These are phyloP conservation scores for Valencia hispanica DNA, from an alignment of 2,797 vertebrate species.

Conservation along the genomic window DNA sequence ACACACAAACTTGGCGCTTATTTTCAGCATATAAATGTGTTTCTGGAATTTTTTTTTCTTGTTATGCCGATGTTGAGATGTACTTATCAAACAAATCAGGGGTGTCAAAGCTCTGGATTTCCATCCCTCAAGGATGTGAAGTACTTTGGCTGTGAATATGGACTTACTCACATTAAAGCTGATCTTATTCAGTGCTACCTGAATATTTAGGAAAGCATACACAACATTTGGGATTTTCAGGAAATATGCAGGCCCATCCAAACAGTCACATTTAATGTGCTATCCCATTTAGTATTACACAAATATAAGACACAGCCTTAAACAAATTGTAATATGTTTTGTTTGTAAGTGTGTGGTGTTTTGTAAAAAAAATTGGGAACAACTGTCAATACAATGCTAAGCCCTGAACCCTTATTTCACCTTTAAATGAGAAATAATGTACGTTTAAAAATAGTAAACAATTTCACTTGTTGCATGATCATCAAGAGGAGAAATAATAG, in stretches of 20 bases:
- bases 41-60: background rate
- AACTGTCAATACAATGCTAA: background rate
- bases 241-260: background rate
- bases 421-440: background rate
- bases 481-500: background rate
- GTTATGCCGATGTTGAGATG: background rate
- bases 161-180: background rate
- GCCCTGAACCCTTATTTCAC: background rate
- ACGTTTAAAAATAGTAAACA: background rate
- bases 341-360: background rate
- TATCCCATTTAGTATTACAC: background rate
- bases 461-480: background rate
- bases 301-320: background rate
- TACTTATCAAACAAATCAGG: background rate
- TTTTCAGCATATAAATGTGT: background rate
- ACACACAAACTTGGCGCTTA: background rate
- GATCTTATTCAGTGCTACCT: background rate
- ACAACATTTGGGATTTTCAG: background rate
- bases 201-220: background rate
- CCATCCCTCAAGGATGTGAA: background rate
- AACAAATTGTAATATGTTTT: background rate
- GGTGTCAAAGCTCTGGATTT: background rate
- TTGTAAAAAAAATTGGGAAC: background rate
- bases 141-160: background rate
- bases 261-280: background rate